Conservation (phyloP, 1,140 invertebrate species). For the Aphidius gifuensis region DNA sequence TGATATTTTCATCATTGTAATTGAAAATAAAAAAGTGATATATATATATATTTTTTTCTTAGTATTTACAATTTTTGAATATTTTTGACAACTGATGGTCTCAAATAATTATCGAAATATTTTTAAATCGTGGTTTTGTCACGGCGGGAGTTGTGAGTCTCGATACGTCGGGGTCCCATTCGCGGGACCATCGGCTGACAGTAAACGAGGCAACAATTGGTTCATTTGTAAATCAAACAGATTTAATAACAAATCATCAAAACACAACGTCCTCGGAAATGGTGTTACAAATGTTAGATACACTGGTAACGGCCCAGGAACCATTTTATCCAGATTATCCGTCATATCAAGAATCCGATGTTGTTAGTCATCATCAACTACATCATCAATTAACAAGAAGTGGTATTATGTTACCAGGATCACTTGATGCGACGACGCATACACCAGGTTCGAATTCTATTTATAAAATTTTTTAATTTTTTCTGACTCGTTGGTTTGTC, state of each 20-base stretch:
- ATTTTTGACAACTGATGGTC: too few species aligned
- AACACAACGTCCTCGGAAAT: conserved; percentile 44
- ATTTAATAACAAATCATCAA: conserved; percentile 16
- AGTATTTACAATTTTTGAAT: too few species aligned
- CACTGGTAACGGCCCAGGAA: conserved; percentile 49
- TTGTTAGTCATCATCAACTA: conserved; percentile 39
- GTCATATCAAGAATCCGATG: conserved; percentile 48
- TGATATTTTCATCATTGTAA: too few species aligned
- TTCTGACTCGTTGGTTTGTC: not conserved
- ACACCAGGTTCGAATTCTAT: conserved; percentile 45
- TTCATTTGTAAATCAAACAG: conserved; percentile 19
- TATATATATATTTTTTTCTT: too few species aligned
- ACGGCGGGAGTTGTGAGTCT: conserved; percentile 54
- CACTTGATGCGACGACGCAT: conserved; percentile 50
- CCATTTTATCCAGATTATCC: conserved; percentile 53
- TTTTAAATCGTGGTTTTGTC: conserved; percentile 28
- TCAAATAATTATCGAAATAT: too few species aligned
- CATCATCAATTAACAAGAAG: conserved; percentile 28
- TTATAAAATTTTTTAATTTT: not conserved
- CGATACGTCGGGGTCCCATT: conserved; percentile 52
- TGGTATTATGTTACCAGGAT: conserved; percentile 41
- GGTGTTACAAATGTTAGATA: conserved; percentile 53
- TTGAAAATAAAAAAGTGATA: too few species aligned
- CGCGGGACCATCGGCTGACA: conserved; percentile 36
- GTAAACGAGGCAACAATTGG: conserved; percentile 38